Evolutionary conservation across 2,888 invertebrate genomes (phyloP), one percentile per base, ranked within the genome.

Genomic region (Chirona hameri): DNA sequence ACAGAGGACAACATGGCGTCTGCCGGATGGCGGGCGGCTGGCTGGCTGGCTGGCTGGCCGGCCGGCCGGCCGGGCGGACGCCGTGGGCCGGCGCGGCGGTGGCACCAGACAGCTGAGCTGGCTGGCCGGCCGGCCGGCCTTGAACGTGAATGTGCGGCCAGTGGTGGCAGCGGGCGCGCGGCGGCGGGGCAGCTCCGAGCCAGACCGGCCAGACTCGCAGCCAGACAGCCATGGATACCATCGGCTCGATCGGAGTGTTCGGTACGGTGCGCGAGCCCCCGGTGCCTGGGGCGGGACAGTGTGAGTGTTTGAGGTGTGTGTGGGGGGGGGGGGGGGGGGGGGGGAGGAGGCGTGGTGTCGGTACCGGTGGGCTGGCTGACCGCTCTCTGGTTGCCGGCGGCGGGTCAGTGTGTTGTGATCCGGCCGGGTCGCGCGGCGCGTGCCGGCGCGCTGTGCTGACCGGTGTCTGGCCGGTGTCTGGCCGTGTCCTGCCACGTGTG

Each of bases 91-190:
- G 65, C n/a, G n/a, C n/a, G n/a, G n/a, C 65, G 27, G 65, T 4
- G 24, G 3, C 27, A 12, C 27, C 65, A 57, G 57, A 57, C 57
- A 57, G 57, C 57, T 57, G 57, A 57, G 57, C 24, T 24, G 21
- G 55, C 15, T 18, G 60, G 60, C 18, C 52, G 24, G 60, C 24
- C 69, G 27, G 69, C 69, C 29, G 69, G 31, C 72, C 72, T 46
- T 82, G 48, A 39, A 57, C 79, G 48, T 82, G 55, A 79, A 79
- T 55, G 82, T 39, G 15, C 60, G 24, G 15, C 12, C 46, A 81
- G 55, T 60, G 60, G 27, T 14, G 46, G 69, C 69, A 31, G 81
- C 39, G 79, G 15, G n/a, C n/a, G 46, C 48, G 48, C 31, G 83
- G 31, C 27, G 52, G 21, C 9, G 15, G 21, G 0, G 55, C 18